A percentile compares a stretch with the other conserved stretches of the same genome.
Conservation (phyloP, 2,113 vertebrate genomes). For the Pachypanchax playfairii region DNA sequence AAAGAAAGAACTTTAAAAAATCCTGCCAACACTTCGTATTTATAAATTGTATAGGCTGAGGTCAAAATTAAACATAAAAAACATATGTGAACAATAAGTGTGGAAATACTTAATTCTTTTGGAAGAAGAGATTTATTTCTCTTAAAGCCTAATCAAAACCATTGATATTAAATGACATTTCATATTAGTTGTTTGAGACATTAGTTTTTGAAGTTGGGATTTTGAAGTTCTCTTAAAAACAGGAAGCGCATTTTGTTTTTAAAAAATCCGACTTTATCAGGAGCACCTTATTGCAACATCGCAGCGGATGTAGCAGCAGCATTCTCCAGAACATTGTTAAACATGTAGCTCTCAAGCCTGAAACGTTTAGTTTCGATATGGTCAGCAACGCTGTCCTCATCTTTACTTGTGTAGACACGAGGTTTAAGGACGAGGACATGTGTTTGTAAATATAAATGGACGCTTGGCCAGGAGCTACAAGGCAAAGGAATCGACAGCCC, state of each 20-base stretch:
- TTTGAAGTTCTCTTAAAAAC: neutral
- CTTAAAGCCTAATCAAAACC: too few relatives aligned
- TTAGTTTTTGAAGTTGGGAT: fast-evolving
- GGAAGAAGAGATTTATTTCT: too few relatives aligned
- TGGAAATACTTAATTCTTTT: too few relatives aligned
- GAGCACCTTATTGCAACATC: constrained; percentile 38
- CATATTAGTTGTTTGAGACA: neutral
- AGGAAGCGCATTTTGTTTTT: fast-evolving
- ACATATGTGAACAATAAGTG: too few relatives aligned
- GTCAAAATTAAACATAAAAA: too few relatives aligned
- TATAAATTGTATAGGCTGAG: too few relatives aligned
- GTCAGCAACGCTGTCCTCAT: neutral
- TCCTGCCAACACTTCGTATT: neutral
- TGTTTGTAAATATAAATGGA: constrained; percentile 15
- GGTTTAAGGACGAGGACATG: constrained; percentile 11
- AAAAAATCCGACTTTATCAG: neutral
- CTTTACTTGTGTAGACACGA: neutral
- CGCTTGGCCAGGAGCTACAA: constrained; percentile 23
- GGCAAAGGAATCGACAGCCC: constrained; percentile 38
- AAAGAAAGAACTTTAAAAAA: neutral
- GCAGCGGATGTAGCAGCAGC: constrained; percentile 67
- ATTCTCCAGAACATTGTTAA: constrained; percentile 36
- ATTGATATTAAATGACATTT: too few relatives aligned
- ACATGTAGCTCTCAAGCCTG: constrained; percentile 58
- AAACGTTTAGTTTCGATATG: neutral